Evolutionary conservation across 2,888 invertebrate genomes (phyloP), one percentile per base, ranked within the genome.

Genomic region (Thyatira batis): DNA sequence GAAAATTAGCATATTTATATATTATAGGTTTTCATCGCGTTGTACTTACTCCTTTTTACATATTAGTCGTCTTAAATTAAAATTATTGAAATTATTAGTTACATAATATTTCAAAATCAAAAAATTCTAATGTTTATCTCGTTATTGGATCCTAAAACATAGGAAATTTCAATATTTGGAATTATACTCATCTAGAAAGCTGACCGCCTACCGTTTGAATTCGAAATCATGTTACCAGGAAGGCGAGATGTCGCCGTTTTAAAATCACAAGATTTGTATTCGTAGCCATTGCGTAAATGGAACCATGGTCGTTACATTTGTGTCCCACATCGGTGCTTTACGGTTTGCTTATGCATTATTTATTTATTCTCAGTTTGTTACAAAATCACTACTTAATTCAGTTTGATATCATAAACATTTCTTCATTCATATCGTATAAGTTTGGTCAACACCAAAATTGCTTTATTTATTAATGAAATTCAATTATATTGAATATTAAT

Each of bases 181-280:
- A 20, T 58, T 64, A 69, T 67, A 57, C 64, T 68, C 57, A 58
- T 63, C 53, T 80, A 81, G 82, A 83, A 83, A 83, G 82, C 69
- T 59, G 46, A 54, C 56, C 62, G 65, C 68, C 62, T 57, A 61
- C 63, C 60, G 53, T 57, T 53, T 69, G 78, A 78, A 84, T 84
- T 82, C 79, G 66, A 79, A 86, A 81, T 80, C 60, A 53, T 52
- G 43, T 48, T 39, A 80, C 69, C 71, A 79, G 76, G 76, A 82
- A 82, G 71, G 62, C 55, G 63, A 64, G 71, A 75, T 72, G 72
- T 76, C 67, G 61, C 54, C 48, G 56, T 57, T 54, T 70, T 70
- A 70, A 67, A 76, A 69, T 76, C 65, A 69, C 68, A 56, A 67
- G 67, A 71, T 78, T 72, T 67, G 71, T 68, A 67, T 77, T 72